These are phyloP conservation scores for Hypocryptadius cinnamomeus DNA, from an alignment of 2,113 vertebrate species.

Conservation along the genomic window DNA sequence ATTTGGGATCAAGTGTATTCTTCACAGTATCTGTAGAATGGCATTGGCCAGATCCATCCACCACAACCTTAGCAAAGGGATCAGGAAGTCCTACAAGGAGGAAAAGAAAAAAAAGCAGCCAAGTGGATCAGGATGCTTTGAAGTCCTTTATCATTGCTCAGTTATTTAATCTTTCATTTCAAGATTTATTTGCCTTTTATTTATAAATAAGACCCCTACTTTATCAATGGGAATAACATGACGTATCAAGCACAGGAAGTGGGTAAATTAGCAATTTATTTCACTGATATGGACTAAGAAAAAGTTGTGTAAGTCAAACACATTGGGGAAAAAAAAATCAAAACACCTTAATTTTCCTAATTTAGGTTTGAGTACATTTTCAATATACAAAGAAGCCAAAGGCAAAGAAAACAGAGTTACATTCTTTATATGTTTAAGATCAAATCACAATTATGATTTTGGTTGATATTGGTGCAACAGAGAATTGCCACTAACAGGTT, in stretches of 20 bases:
- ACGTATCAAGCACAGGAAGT: background rate
- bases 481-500: background rate
- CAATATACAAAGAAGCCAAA: background rate
- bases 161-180: background rate
- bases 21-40: constrained; percentile 99
- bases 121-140: background rate
- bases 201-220: background rate
- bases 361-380: background rate
- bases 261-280: background rate
- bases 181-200: background rate
- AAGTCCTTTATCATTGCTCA: background rate
- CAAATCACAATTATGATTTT: background rate
- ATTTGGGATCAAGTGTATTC: constrained; percentile 99
- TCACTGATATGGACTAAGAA: background rate
- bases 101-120: background rate
- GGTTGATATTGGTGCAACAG: background rate
- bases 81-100: constrained; percentile 89
- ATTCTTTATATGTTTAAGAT: background rate
- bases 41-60: constrained; percentile 98
- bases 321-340: background rate
- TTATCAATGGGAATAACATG: background rate
- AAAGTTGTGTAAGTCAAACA: background rate
- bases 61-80: constrained; percentile 98
- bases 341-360: background rate
- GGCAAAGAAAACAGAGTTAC: background rate